Percentiles rank a stretch among this genome's conserved stretches.
Evolutionary conservation across 2,113 vertebrate genomes (phyloP).

Genomic region (Plotosus lineatus): DNA sequence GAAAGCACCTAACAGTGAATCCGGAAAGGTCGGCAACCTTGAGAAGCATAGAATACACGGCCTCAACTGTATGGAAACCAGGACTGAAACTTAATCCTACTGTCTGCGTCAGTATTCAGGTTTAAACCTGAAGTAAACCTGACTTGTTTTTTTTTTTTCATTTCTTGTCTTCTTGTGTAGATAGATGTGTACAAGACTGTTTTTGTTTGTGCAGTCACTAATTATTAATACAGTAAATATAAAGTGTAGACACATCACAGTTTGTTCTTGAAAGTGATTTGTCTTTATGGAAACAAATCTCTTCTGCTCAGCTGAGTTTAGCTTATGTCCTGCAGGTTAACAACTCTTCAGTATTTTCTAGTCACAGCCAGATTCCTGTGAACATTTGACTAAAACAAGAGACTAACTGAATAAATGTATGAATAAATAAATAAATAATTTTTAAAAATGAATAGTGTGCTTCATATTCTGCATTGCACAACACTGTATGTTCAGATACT

Average conservation of each 20-base stretch:
- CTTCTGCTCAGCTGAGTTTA: neutral
- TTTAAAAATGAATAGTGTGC: too few species aligned
- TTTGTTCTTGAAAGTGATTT: neutral
- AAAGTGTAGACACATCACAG: neutral
- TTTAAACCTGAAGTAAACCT: neutral
- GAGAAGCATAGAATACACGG: slow-evolving; percentile 38
- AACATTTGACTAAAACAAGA: neutral
- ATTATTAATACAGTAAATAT: neutral
- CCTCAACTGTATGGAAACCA: neutral
- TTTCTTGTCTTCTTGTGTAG: neutral
- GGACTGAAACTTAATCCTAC: neutral
- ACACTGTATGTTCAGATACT: slow-evolving; percentile 41
- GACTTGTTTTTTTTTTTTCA: neutral
- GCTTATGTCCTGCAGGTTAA: neutral
- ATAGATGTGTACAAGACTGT: neutral
- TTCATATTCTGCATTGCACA: neutral
- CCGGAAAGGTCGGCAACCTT: slow-evolving; percentile 41
- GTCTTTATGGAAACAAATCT: neutral
- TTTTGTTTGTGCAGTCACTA: neutral
- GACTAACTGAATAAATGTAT: too few species aligned
- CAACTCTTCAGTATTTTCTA: neutral
- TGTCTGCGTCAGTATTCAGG: neutral
- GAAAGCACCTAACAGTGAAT: slow-evolving; percentile 46
- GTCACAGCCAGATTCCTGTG: neutral
- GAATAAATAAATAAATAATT: neutral